A percentile compares a stretch with the other conserved stretches of the same genome.
Conservation (phyloP, 2,888 invertebrate genomes). For the Sericinus montela region DNA sequence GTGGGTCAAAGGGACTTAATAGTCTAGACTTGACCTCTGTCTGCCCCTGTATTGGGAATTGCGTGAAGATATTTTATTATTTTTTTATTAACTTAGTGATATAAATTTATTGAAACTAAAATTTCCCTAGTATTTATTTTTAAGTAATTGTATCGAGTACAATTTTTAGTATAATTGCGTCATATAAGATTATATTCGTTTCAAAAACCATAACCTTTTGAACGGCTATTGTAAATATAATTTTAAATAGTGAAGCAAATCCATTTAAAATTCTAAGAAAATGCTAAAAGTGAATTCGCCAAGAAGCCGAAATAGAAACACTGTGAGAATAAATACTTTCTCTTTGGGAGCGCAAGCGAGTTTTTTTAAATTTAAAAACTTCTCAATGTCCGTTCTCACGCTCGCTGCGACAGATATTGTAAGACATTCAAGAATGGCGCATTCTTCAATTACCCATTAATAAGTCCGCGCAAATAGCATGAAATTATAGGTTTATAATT, state of each 20-base stretch:
- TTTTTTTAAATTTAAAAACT: slow-evolving; percentile 14
- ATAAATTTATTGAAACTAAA: no score
- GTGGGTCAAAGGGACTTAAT: no score
- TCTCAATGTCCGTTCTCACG: slow-evolving; percentile 18
- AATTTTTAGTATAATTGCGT: no score
- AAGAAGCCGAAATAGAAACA: slow-evolving; percentile 7
- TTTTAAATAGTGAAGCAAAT: background rate
- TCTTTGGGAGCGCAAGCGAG: slow-evolving; percentile 11
- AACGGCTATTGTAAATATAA: background rate
- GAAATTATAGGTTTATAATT: slow-evolving; percentile 17
- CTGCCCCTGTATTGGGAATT: no score
- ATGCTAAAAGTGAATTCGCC: slow-evolving; percentile 7
- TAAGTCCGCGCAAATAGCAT: slow-evolving; percentile 8
- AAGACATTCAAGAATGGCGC: slow-evolving; percentile 17
- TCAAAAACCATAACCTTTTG: no score
- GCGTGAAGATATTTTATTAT: no score
- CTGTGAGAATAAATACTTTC: slow-evolving; percentile 21
- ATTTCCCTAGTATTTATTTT: no score
- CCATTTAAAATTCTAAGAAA: background rate
- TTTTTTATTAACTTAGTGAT: no score
- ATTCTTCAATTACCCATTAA: slow-evolving; percentile 16
- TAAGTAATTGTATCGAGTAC: no score
- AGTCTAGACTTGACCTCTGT: no score
- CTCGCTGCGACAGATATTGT: slow-evolving; percentile 11
- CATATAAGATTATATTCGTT: no score